Evolutionary conservation across 30 jellyfish, hydroid and myxozoan genomes (phyloP).

Genomic region (Turritopsis dohrnii): DNA sequence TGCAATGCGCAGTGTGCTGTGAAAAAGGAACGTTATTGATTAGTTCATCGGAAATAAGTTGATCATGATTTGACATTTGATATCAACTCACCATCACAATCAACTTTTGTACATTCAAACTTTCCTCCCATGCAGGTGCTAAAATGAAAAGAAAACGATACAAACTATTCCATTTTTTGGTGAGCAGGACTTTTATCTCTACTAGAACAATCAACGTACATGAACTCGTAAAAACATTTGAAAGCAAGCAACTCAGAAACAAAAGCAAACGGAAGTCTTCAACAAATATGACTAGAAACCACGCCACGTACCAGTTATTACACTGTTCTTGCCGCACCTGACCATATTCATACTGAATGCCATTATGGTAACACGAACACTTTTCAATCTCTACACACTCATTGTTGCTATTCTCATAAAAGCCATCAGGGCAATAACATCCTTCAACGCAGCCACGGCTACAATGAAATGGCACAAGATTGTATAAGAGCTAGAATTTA

Average conservation of each 20-base stretch:
- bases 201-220: too few relatives aligned
- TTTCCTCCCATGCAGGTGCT: constrained; percentile 93
- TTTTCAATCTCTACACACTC: constrained; percentile 68
- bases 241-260: neutral
- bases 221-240: neutral
- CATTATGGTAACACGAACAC: constrained; percentile 85
- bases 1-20: constrained; percentile 57
- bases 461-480: neutral
- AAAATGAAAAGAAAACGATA: neutral
- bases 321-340: constrained; percentile 76
- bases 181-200: too few relatives aligned
- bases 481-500: too few relatives aligned
- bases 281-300: neutral
- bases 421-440: constrained; percentile 94
- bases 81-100: constrained; percentile 56
- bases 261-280: neutral
- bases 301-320: constrained; percentile 84
- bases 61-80: neutral
- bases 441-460: constrained; percentile 99
- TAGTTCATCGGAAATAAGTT: neutral
- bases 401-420: constrained; percentile 59
- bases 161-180: too few relatives aligned
- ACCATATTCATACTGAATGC: constrained; percentile 53
- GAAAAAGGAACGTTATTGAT: neutral
- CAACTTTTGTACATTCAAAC: constrained; percentile 68